These are phyloP conservation scores for Oryzias dopingdopingensis DNA, from an alignment of 2,797 vertebrate species.

Conservation along the genomic window DNA sequence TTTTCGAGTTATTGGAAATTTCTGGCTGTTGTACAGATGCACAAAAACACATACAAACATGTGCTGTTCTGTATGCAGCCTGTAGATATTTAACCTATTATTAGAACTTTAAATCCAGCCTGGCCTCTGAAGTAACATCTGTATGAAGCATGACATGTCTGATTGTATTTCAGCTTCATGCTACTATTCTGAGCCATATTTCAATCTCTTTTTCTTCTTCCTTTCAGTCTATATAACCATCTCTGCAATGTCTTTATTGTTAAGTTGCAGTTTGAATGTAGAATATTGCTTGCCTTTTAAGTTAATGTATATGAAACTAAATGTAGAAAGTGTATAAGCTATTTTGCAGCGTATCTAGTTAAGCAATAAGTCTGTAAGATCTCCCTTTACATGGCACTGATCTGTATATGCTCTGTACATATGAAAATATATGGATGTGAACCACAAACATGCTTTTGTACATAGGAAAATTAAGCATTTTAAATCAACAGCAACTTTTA, in stretches of 20 bases:
- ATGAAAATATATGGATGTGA: constrained; percentile 67
- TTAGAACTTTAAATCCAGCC: constrained; percentile 43
- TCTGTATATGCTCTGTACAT: constrained; percentile 78
- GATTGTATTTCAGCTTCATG: constrained; percentile 48
- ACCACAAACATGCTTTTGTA: constrained; percentile 66
- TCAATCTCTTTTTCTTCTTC: constrained; percentile 21
- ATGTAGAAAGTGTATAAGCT: constrained; percentile 65
- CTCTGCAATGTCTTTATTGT: constrained; percentile 58
- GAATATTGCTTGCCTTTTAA: constrained; percentile 68
- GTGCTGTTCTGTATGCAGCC: constrained; percentile 26
- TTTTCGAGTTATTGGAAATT: constrained; percentile 18
- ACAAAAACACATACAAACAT: constrained; percentile 23
- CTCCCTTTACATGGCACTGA: constrained; percentile 76
- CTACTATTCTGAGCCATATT: constrained; percentile 48
- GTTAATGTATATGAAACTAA: constrained; percentile 60
- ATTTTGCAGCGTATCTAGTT: constrained; percentile 78
- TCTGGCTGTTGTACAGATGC: constrained; percentile 53
- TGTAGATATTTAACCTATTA: constrained; percentile 54
- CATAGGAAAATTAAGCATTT: constrained; percentile 75
- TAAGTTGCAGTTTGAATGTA: constrained; percentile 66
- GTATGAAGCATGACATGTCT: constrained; percentile 38
- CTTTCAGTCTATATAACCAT: constrained; percentile 43
- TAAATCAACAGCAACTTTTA: constrained; percentile 79
- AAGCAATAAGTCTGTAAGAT: constrained; percentile 84
- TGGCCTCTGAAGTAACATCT: constrained; percentile 45